These are phyloP conservation scores for Drosophila siamana DNA, from an alignment of 2,888 invertebrate species.

Conservation along the genomic window DNA sequence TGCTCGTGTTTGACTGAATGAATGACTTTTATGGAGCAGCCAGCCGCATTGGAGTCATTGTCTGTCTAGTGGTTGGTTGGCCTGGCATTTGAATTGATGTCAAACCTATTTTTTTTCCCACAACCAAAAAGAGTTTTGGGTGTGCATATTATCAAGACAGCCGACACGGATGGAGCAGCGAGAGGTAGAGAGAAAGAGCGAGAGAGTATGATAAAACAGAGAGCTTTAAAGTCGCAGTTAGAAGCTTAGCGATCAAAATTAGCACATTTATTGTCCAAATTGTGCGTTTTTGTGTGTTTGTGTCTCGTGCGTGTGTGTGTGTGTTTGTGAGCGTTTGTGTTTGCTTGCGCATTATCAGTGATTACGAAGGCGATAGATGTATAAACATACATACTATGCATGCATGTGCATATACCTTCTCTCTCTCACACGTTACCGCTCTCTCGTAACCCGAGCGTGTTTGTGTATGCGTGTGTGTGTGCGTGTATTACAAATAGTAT, in stretches of 20 bases:
- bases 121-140: slow-evolving; percentile 10
- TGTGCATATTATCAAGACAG: slow-evolving; percentile 9
- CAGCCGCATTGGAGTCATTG: slow-evolving; percentile 19
- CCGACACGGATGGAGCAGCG: slow-evolving; percentile 1
- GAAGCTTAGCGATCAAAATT: slow-evolving; percentile 54
- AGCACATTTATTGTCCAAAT: slow-evolving; percentile 62
- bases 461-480: slow-evolving; percentile 1
- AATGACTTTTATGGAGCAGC: slow-evolving; percentile 50
- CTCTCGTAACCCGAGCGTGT: neutral
- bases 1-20: slow-evolving; percentile 48
- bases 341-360: slow-evolving; percentile 57
- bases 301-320: slow-evolving; percentile 4
- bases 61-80: slow-evolving; percentile 8
- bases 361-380: slow-evolving; percentile 58
- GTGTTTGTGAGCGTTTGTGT: slow-evolving; percentile 26
- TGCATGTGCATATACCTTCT: slow-evolving; percentile 14
- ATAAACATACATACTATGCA: slow-evolving; percentile 18
- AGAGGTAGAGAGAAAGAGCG: neutral
- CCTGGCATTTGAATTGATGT: slow-evolving; percentile 52
- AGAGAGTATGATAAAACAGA: neutral
- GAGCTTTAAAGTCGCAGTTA: slow-evolving; percentile 19
- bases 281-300: slow-evolving; percentile 45
- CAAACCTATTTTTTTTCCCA: slow-evolving; percentile 34
- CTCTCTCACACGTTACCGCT: neutral
- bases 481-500: slow-evolving; percentile 26